Conservation (phyloP, 2,888 invertebrate genomes). For the Tinea semifulvella region DNA sequence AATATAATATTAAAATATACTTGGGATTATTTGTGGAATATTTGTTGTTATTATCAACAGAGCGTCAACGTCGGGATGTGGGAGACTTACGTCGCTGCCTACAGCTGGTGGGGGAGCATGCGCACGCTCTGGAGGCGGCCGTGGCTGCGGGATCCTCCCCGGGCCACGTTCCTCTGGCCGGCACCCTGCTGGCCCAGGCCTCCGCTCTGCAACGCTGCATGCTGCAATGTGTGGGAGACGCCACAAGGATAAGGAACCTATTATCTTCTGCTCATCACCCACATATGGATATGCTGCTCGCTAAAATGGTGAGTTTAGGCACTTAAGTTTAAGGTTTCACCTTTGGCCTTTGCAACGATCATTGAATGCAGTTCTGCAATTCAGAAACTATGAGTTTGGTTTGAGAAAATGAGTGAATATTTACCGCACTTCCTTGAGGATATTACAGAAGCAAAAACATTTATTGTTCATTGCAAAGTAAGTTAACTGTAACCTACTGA, state of each 20-base stretch:
- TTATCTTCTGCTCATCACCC: conserved; percentile 52
- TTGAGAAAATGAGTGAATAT: no score
- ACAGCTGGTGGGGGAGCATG: conserved; percentile 57
- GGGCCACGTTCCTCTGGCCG: conserved; percentile 43
- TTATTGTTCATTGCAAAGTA: no score
- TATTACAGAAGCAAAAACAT: no score
- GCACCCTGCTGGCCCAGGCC: conserved; percentile 52
- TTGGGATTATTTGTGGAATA: no score
- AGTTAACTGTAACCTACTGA: no score
- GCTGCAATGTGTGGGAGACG: conserved; percentile 59
- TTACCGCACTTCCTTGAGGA: no score
- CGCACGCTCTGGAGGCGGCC: conserved; percentile 53
- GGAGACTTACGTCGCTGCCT: conserved; percentile 56
- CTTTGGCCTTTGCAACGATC: no score
- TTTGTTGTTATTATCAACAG: no score
- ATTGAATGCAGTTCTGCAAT: no score
- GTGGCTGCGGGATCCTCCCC: conserved; percentile 35
- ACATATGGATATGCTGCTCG: conserved; percentile 59
- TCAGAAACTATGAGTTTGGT: no score
- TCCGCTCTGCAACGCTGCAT: conserved; percentile 58
- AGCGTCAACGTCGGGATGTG: conserved; percentile 51
- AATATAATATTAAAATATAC: no score
- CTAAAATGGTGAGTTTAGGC: conserved; percentile 56
- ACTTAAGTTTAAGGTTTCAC: no score
- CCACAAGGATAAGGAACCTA: conserved; percentile 47